These are phyloP conservation scores for Budorcas taxicolor DNA, from an alignment of 2,113 vertebrate species.

Conservation along the genomic window DNA sequence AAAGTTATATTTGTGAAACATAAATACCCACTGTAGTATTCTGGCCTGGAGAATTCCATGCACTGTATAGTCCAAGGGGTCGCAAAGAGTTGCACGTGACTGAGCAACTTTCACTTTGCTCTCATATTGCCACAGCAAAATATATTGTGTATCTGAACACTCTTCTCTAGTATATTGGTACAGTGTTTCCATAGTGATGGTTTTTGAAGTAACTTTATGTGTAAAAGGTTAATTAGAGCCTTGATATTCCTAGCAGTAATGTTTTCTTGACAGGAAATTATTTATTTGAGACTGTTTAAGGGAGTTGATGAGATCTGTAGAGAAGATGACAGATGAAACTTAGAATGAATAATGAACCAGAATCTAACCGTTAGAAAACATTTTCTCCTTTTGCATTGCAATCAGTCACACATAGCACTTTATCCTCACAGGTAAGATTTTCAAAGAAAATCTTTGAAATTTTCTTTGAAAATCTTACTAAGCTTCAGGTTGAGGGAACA, in stretches of 20 bases:
- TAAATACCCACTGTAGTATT: not conserved
- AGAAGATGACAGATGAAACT: not conserved
- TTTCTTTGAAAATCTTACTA: not conserved
- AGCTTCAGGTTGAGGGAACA: not conserved
- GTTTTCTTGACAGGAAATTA: constrained; percentile 9
- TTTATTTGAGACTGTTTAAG: constrained; percentile 21
- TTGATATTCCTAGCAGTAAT: not conserved
- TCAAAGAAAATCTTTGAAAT: not conserved
- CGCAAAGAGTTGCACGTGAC: not conserved
- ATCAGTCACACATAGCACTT: not conserved
- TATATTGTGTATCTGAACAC: not conserved
- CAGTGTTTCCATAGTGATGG: not conserved
- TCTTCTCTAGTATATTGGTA: not conserved
- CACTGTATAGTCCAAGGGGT: not conserved
- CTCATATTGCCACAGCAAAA: not conserved
- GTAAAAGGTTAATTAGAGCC: constrained; percentile 19
- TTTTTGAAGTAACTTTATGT: constrained; percentile 4
- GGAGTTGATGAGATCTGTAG: not conserved
- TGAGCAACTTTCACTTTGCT: not conserved
- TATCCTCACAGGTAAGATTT: not conserved
- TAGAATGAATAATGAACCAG: not conserved
- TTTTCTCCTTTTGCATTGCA: not conserved
- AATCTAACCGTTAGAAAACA: not conserved
- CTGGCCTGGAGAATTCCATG: not conserved
- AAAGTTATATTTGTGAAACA: too few relatives aligned